Evolutionary conservation across 2,113 vertebrate genomes (phyloP).

Genomic region (Apistogramma diplotaenia): DNA sequence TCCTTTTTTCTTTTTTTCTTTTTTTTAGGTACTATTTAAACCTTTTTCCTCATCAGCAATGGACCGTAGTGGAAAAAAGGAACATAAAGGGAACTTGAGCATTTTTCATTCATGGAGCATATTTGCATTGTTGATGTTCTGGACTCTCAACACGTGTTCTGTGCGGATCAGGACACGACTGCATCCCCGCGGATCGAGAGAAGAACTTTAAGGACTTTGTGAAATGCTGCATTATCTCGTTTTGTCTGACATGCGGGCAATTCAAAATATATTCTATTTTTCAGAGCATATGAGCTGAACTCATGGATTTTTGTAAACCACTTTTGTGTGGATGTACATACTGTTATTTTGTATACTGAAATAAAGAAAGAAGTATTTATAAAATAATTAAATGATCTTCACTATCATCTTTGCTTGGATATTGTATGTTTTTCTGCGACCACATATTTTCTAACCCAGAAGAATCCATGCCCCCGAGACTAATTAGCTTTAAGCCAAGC

Average conservation of each 20-base stretch:
- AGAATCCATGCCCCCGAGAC: neutral
- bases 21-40: constrained; percentile 39
- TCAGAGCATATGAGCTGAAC: constrained; percentile 69
- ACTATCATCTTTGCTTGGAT: constrained; percentile 51
- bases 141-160: constrained; percentile 51
- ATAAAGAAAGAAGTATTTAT: constrained; percentile 96
- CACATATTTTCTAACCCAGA: neutral
- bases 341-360: constrained; percentile 89
- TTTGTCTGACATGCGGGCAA: constrained; percentile 60
- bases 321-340: constrained; percentile 91
- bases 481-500: constrained; percentile 21
- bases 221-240: constrained; percentile 46
- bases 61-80: constrained; percentile 49
- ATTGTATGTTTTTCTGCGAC: neutral
- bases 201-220: constrained; percentile 56
- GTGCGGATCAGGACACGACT: constrained; percentile 44
- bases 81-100: constrained; percentile 74
- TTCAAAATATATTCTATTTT: constrained; percentile 66
- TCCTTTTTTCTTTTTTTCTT: constrained; percentile 53
- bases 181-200: constrained; percentile 65
- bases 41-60: constrained; percentile 38
- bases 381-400: constrained; percentile 79
- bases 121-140: constrained; percentile 53
- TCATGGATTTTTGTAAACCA: constrained; percentile 83
- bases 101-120: constrained; percentile 59